phyloP scores from a whole-genome alignment of 2,797 vertebrate species.

The Enteromius anoplus region DNA sequence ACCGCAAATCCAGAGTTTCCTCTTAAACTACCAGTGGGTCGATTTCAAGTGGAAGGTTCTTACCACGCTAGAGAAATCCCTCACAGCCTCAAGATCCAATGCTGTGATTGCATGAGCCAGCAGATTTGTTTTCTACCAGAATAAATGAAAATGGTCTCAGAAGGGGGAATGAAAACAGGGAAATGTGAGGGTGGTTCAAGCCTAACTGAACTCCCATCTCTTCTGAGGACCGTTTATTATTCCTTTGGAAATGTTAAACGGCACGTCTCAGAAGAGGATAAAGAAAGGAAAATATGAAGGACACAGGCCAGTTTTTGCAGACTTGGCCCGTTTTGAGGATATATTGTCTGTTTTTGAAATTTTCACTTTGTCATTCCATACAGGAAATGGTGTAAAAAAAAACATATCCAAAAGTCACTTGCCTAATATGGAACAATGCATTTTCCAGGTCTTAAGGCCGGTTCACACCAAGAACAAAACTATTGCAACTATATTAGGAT shows the following conservation, averaged over 20 bases:
- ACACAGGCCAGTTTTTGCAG: constrained; percentile 45
- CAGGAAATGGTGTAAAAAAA: constrained; percentile 35
- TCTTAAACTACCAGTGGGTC: constrained; percentile 30
- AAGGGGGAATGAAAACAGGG: constrained; percentile 31
- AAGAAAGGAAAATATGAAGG: constrained; percentile 49
- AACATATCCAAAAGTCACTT: constrained; percentile 6
- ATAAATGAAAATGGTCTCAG: constrained; percentile 32
- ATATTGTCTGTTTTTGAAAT: constrained; percentile 56
- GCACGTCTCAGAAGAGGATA: constrained; percentile 36
- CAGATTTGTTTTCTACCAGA: constrained; percentile 42
- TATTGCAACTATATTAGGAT: neutral
- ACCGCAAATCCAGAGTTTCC: neutral
- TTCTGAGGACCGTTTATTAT: constrained; percentile 53
- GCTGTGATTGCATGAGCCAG: constrained; percentile 14
- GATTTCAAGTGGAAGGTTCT: constrained; percentile 26
- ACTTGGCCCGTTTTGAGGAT: constrained; percentile 23
- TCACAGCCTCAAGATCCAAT: constrained; percentile 25
- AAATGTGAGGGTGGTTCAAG: constrained; percentile 29
- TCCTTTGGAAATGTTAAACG: constrained; percentile 46
- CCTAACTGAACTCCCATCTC: constrained; percentile 37
- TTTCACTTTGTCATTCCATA: constrained; percentile 31
- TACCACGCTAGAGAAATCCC: constrained; percentile 28
- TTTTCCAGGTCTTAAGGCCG: constrained; percentile 7
- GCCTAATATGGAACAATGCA: constrained; percentile 29
- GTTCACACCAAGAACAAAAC: constrained; percentile 44